These are phyloP conservation scores for Halcyon malimbica DNA, from an alignment of 2,113 vertebrate genomes.

Conservation along the genomic window DNA sequence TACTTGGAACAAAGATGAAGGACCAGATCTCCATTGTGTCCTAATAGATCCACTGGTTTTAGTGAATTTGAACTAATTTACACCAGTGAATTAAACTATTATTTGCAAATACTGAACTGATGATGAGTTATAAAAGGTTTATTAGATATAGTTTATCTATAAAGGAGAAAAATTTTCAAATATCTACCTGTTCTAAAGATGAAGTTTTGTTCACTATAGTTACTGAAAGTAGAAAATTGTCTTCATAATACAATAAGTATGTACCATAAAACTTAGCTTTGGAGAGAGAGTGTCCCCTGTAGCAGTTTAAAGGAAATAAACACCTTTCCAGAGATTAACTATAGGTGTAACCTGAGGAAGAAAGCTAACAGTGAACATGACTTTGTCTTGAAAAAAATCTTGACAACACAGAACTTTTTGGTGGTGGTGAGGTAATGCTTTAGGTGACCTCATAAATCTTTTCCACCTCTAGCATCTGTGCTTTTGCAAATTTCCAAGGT, in stretches of 20 bases:
- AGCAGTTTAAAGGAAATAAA: background rate
- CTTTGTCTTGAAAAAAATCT: background rate
- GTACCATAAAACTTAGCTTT: background rate
- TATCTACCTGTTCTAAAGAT: background rate
- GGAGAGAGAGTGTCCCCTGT: background rate
- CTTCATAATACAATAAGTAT: background rate
- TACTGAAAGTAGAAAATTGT: background rate
- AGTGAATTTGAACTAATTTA: background rate
- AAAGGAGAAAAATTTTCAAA: background rate
- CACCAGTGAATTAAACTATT: background rate
- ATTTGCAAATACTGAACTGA: background rate
- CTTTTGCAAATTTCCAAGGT: slow-evolving; percentile 8
- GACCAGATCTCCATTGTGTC: background rate
- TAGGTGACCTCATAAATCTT: background rate
- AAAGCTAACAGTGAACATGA: background rate
- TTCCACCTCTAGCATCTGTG: background rate
- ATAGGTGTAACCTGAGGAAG: background rate
- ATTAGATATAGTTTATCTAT: background rate
- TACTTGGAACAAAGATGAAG: background rate
- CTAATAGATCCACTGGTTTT: background rate
- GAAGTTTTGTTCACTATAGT: background rate
- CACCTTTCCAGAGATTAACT: background rate
- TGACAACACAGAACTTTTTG: background rate
- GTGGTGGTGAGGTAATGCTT: background rate
- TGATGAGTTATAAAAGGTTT: background rate